Percentiles rank a stretch among this genome's conserved stretches.
phyloP scores from a whole-genome alignment of 1,140 invertebrate species.

The Leptestheria dahalacensis region DNA sequence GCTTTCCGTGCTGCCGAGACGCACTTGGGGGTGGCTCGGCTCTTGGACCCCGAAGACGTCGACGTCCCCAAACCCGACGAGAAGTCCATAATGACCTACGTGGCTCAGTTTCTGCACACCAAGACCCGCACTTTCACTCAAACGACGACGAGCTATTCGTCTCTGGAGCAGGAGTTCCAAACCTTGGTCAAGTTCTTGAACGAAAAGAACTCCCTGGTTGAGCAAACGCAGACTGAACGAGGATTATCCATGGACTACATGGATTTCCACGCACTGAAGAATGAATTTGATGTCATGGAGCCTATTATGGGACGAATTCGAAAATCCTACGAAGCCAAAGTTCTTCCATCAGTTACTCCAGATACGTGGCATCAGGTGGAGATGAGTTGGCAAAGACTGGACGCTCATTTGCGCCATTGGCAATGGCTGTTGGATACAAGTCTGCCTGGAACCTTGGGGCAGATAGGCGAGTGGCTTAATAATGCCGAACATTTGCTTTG shows the following conservation, averaged over 20 bases:
- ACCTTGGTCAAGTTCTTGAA: slow-evolving; percentile 62
- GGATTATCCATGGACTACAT: slow-evolving; percentile 40
- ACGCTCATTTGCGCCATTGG: slow-evolving; percentile 60
- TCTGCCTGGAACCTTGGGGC: slow-evolving; percentile 64
- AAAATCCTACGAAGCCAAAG: slow-evolving; percentile 56
- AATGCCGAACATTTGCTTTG: slow-evolving; percentile 66
- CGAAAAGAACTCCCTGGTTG: slow-evolving; percentile 51
- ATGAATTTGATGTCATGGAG: slow-evolving; percentile 50
- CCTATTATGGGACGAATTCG: slow-evolving; percentile 52
- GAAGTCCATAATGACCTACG: slow-evolving; percentile 98
- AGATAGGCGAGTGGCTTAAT: slow-evolving; percentile 76
- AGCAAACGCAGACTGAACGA: slow-evolving; percentile 47
- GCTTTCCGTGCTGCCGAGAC: slow-evolving; percentile 86
- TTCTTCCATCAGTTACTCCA: slow-evolving; percentile 55
- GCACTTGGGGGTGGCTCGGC: slow-evolving; percentile 78
- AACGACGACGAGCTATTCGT: slow-evolving; percentile 40
- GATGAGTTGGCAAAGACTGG: slow-evolving; percentile 55
- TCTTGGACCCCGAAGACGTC: slow-evolving; percentile 92
- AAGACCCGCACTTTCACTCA: slow-evolving; percentile 24
- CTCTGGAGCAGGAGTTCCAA: slow-evolving; percentile 62
- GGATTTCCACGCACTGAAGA: slow-evolving; percentile 52
- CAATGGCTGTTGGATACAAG: slow-evolving; percentile 66
- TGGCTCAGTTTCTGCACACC: slow-evolving; percentile 85
- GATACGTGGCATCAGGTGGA: slow-evolving; percentile 65
- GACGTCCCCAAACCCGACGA: slow-evolving; percentile 94